Base-by-base conservation (phyloP, 2,797 vertebrate species). In the Gobio occitaniae region DNA sequence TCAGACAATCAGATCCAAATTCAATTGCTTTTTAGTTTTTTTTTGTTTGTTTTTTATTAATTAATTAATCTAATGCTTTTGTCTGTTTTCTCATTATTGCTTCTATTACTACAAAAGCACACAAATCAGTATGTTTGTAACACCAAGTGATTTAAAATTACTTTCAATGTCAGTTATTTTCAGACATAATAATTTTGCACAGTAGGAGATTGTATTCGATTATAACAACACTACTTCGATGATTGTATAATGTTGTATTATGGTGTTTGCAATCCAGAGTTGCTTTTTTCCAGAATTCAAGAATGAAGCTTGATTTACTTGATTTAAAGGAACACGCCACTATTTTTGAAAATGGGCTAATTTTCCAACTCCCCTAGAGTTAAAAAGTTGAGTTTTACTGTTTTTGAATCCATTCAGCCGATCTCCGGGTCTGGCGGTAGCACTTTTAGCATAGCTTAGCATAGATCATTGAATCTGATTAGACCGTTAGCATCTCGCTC, bases 201-300 rank as follows among this genome's bases (percentile, higher is more conserved):
- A 29, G 59, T 75, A 13, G 52, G 19, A 65, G 25, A 41, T 16
- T 76, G 81, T 83, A 25, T 83, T n/a, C 66, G 4, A 66, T 25
- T 25, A 13, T 10, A 65, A 12, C 11, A 15, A 19, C 54, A 4
- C 32, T 8, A n/a, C 29, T 63, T 15, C 47, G 6, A 15, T 66
- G 71, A 52, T 32, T 83, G 56, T 48, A 16, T 41, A 13, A 63
- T 29, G 8, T 50, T 75, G 41, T 38, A n/a, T 75, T 65, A 19
- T 25, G 21, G 10, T 17, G 13, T 72, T 47, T 71, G 21, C 38
- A 36, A 7, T 38, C 77, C 19, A n/a, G 32, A 74, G 25, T 74
- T 74, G 71, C 81, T 54, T 76, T 80, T 83, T 83, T 76, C 47
- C 70, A 83, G 81, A 75, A 65, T 44, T 50, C 70, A 2, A 19